Base-by-base conservation (phyloP, 2,797 vertebrate species). In the Momotus momota region DNA sequence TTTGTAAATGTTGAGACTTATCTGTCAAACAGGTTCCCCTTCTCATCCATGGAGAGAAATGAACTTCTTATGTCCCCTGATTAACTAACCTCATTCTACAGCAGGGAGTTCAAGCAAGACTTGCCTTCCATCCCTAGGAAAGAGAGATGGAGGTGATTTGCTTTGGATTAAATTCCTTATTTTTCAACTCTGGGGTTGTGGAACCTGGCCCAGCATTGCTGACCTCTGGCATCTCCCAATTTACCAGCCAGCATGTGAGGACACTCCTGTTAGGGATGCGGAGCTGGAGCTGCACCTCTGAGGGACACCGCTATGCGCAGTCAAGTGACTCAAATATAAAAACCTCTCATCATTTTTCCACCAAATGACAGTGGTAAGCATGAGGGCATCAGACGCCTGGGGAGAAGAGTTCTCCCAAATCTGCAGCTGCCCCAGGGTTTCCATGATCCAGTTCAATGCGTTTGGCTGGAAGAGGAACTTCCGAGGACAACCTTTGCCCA, bases 191-290 rank as follows among this genome's bases (percentile, higher is more conserved):
- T 35, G 19, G 13, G 6, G 6, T 73, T 18, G 10, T 31, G 27
- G 19, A 12, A 43, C 20, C 31, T 81, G 22, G 10, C 15, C 20
- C 12, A 41, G 12, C 4, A 8, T 19, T 52, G 6, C 25, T 73
- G 18, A 54, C 6, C 9, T 1, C 15, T 60, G 58, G 5, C 35
- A 71, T 4, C 6, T 58, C 6, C 3, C 0, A 0, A 35, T 31
- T 79, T 12, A 12, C 18, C 1, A 1, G 49, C 4, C 71, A 48
- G n/a, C 16, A 20, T 1, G 2, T n/a, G 54, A 48, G 10, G 31
- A 46, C 12, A 15, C 11, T 49, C 6, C 10, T 29, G 27, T 19
- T 2, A 1, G 15, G 49, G 49, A 74, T n/a, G 23, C 17, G 35
- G 25, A 52, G 25, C 25, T 51, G n/a, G 9, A 54, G 29, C 5